phyloP scores from a whole-genome alignment of 2,113 vertebrate species.

The Peucedramus taeniatus region DNA sequence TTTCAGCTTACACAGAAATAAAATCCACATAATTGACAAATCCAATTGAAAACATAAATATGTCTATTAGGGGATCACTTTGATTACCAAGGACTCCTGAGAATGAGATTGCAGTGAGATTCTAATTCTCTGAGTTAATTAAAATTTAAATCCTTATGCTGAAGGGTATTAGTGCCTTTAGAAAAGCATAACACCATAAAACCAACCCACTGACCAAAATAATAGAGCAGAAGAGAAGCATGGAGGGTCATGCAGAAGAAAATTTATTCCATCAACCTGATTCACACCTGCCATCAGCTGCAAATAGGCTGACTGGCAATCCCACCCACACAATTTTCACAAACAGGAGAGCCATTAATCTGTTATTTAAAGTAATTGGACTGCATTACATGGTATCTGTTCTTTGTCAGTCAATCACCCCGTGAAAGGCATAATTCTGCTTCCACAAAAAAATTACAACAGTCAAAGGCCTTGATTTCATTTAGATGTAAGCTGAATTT shows the following conservation, averaged over 20 bases:
- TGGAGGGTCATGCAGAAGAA: slow-evolving; percentile 40
- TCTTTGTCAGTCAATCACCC: neutral
- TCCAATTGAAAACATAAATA: slow-evolving; percentile 10
- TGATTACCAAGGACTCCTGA: slow-evolving; percentile 13
- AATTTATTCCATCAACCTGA: slow-evolving; percentile 50
- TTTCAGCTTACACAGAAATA: neutral
- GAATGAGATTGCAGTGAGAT: neutral
- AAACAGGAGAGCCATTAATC: slow-evolving; percentile 4
- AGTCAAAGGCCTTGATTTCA: neutral
- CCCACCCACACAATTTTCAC: neutral
- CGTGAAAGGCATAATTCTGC: neutral
- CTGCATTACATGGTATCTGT: neutral
- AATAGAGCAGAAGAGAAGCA: slow-evolving; percentile 41
- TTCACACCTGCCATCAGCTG: slow-evolving; percentile 67
- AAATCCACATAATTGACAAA: neutral
- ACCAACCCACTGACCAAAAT: slow-evolving; percentile 19
- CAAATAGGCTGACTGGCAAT: slow-evolving; percentile 39
- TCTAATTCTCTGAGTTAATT: slow-evolving; percentile 12
- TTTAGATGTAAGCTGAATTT: neutral
- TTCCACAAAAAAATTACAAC: neutral
- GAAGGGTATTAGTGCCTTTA: slow-evolving; percentile 50
- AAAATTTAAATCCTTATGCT: slow-evolving; percentile 53
- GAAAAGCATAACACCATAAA: slow-evolving; percentile 44
- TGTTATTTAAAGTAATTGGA: neutral
- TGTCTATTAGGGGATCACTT: slow-evolving; percentile 14